Conservation (phyloP, 37 sponge, comb jelly and placozoan genomes). For the Agelas oroides region DNA sequence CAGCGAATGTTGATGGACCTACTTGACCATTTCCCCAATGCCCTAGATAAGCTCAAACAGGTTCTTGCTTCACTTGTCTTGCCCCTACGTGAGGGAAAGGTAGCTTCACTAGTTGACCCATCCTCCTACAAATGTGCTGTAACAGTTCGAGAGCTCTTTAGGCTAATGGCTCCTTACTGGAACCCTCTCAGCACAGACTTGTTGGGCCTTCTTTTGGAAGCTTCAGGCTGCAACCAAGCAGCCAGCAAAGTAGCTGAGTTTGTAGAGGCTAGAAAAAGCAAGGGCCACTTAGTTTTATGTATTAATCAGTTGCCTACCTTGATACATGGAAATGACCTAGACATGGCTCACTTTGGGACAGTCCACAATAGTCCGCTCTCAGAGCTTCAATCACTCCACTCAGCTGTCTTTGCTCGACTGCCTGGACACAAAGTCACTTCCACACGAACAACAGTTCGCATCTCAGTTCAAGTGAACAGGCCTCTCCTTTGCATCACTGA, state of each 20-base stretch:
- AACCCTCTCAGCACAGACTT: not conserved
- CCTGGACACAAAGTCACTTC: not conserved
- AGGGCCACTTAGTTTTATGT: not conserved
- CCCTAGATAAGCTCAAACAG: not conserved
- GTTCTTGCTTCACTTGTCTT: not conserved
- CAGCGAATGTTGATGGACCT: not conserved
- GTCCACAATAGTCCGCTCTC: not conserved
- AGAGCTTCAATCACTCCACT: not conserved
- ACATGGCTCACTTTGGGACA: not conserved
- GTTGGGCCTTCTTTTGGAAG: not conserved
- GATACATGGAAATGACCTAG: no score
- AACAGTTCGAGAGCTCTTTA: not conserved
- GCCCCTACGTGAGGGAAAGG: not conserved
- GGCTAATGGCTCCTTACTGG: not conserved
- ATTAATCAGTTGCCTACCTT: not conserved
- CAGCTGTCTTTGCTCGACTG: conserved; percentile 7
- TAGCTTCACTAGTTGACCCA: not conserved
- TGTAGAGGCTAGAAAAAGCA: not conserved
- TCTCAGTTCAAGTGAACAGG: not conserved
- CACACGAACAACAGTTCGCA: not conserved
- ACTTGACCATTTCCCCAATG: not conserved
- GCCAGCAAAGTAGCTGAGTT: not conserved
- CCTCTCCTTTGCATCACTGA: not conserved
- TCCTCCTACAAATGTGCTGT: not conserved
- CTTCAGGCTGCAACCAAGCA: not conserved